phyloP scores from a whole-genome alignment of 2,797 vertebrate species.

The Lates japonicus region DNA sequence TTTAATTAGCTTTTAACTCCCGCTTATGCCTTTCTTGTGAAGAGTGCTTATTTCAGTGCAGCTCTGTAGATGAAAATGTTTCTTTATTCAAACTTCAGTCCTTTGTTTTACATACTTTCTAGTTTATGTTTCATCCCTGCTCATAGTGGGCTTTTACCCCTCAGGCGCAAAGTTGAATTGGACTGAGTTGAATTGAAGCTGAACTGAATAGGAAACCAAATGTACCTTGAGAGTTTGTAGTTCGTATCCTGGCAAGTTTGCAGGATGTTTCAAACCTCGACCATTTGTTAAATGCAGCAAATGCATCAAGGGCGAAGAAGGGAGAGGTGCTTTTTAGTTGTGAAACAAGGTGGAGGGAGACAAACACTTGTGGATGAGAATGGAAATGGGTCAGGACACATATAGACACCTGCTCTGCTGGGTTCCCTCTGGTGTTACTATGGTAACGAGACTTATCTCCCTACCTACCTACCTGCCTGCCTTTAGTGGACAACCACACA shows the following conservation, averaged over 20 bases:
- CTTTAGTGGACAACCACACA: constrained; percentile 71
- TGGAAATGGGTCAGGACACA: constrained; percentile 87
- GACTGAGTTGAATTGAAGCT: constrained; percentile 12
- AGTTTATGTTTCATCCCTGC: constrained; percentile 23
- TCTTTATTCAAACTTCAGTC: constrained; percentile 23
- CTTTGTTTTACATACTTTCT: constrained; percentile 44
- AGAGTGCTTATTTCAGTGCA: constrained; percentile 13
- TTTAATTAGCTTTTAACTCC: constrained; percentile 35
- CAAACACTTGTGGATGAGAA: constrained; percentile 83
- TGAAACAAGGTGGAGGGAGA: constrained; percentile 77
- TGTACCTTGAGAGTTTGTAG: constrained; percentile 54
- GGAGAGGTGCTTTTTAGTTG: constrained; percentile 76
- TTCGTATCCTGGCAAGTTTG: constrained; percentile 15
- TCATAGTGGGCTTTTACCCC: neutral
- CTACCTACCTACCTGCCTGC: constrained; percentile 74
- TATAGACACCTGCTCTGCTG: constrained; percentile 82
- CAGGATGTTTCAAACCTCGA: constrained; percentile 43
- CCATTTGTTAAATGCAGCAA: constrained; percentile 60
- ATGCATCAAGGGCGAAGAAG: constrained; percentile 64
- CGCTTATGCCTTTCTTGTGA: neutral
- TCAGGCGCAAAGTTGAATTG: constrained; percentile 44
- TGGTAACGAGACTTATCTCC: constrained; percentile 85
- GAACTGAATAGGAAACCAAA: constrained; percentile 50
- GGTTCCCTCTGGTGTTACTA: constrained; percentile 87
- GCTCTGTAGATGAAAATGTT: constrained; percentile 22